Conservation (phyloP, 2,797 vertebrate species). For the Coreius guichenoti region DNA sequence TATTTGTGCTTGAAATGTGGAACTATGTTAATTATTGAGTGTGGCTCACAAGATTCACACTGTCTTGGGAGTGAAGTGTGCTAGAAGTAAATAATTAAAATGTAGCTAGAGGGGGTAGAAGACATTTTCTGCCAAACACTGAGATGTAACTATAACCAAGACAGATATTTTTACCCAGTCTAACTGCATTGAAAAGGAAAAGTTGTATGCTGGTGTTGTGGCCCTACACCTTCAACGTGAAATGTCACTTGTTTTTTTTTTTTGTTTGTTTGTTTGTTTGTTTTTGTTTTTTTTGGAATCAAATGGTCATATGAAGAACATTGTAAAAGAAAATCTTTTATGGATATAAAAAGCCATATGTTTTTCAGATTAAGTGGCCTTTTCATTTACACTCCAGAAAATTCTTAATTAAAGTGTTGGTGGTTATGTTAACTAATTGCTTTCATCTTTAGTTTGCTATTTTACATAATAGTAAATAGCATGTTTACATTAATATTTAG, state of each 20-base stretch:
- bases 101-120: slow-evolving; percentile 40
- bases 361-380: neutral
- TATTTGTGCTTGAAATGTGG: slow-evolving; percentile 48
- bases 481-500: neutral
- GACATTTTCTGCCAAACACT: slow-evolving; percentile 43
- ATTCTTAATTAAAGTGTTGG: neutral
- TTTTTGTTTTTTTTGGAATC: too few relatives aligned
- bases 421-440: slow-evolving; percentile 2
- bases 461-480: neutral
- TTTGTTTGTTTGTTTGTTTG: too few relatives aligned
- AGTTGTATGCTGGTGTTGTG: neutral
- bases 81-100: slow-evolving; percentile 56
- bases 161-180: slow-evolving; percentile 27
- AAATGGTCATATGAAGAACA: neutral
- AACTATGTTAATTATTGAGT: slow-evolving; percentile 51
- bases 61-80: slow-evolving; percentile 41
- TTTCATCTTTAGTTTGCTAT: neutral
- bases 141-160: slow-evolving; percentile 41
- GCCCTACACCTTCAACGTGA: neutral
- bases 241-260: too few relatives aligned
- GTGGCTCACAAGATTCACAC: slow-evolving; percentile 39
- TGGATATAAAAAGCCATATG: too few relatives aligned
- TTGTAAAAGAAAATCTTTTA: neutral
- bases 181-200: slow-evolving; percentile 13
- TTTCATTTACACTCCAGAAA: neutral